phyloP scores from a whole-genome alignment of 2,888 invertebrate genomes.

The Diarsia dahlii region DNA sequence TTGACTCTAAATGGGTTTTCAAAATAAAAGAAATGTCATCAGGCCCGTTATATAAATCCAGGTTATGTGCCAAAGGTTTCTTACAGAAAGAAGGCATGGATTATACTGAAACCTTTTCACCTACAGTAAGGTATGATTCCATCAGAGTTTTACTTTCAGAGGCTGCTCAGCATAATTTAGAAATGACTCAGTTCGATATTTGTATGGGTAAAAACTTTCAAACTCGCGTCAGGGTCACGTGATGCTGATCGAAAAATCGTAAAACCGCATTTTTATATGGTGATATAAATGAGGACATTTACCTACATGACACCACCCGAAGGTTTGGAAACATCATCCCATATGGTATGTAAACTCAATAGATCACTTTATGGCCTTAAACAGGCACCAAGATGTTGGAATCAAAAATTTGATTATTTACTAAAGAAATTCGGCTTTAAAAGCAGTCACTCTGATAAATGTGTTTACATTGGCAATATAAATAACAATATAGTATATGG shows the following conservation, averaged over 20 bases:
- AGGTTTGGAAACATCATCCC: not conserved
- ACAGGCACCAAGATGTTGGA: not conserved
- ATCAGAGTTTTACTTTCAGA: too few relatives aligned
- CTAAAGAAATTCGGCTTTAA: constrained; percentile 9
- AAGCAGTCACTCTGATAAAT: too few relatives aligned
- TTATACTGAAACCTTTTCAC: too few relatives aligned
- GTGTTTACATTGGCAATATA: too few relatives aligned
- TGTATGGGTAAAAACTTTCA: too few relatives aligned
- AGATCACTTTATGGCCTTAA: not conserved
- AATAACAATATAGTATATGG: too few relatives aligned
- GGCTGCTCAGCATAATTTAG: not conserved
- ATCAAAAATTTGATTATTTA: not conserved
- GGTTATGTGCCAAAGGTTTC: constrained; percentile 7
- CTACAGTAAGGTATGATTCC: not conserved
- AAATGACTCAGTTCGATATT: too few relatives aligned
- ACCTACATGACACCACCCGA: not conserved
- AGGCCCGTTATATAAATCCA: not conserved
- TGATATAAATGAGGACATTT: too few relatives aligned
- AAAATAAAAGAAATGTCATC: constrained; percentile 7
- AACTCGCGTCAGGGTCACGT: too few relatives aligned
- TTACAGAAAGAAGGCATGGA: not conserved
- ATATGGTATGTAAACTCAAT: constrained; percentile 3
- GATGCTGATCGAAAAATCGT: too few relatives aligned
- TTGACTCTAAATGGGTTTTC: too few relatives aligned
- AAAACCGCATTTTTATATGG: too few relatives aligned